A percentile compares a stretch with the other conserved stretches of the same genome.
phyloP scores from a whole-genome alignment of 2,797 vertebrate species.

The Acanthis flammea region DNA sequence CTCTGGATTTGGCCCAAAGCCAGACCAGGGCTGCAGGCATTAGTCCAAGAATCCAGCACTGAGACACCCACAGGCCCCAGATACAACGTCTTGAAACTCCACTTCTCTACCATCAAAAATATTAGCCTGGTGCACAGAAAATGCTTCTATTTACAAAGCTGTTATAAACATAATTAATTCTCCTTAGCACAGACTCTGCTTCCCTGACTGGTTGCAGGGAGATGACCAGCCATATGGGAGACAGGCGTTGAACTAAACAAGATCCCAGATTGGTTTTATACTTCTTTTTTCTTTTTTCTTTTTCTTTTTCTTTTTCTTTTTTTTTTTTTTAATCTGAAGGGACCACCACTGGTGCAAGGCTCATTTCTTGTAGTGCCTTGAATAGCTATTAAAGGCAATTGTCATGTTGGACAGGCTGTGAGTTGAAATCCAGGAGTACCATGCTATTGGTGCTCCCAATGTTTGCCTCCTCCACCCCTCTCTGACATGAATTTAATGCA shows the following conservation, averaged over 20 bases:
- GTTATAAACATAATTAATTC: not conserved
- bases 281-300: not conserved
- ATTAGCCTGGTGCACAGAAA: not conserved
- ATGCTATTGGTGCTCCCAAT: constrained; percentile 59
- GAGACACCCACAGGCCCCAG: not conserved
- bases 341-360: constrained; percentile 51
- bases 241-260: constrained; percentile 12
- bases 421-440: constrained; percentile 61
- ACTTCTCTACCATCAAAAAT: not conserved
- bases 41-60: not conserved
- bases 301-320: not conserved
- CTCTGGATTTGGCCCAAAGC: constrained; percentile 4
- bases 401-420: constrained; percentile 45
- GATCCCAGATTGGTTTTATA: not conserved
- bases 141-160: not conserved
- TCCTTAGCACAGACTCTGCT: not conserved
- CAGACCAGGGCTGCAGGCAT: constrained; percentile 11
- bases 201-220: not conserved
- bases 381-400: constrained; percentile 66
- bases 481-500: constrained; percentile 76
- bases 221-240: constrained; percentile 13
- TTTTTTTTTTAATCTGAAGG: not conserved
- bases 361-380: constrained; percentile 38
- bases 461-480: constrained; percentile 59
- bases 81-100: not conserved